Evolutionary conservation across 2,888 invertebrate species (phyloP).

Genomic region (Conchocele bisecta): DNA sequence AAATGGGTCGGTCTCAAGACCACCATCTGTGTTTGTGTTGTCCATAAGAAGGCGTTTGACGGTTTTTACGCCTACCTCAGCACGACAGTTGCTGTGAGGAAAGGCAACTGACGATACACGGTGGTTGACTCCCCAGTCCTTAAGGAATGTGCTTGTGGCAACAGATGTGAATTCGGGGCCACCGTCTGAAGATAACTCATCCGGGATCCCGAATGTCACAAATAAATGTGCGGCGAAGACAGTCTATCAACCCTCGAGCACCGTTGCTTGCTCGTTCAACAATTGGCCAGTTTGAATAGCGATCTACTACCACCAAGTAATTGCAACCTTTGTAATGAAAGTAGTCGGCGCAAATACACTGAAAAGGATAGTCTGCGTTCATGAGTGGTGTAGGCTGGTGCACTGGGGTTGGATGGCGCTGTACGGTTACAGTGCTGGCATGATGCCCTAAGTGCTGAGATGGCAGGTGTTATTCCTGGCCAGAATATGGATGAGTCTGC

Average conservation of each 20-base stretch:
- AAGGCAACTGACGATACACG: conserved; percentile 63
- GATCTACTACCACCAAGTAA: conserved; percentile 60
- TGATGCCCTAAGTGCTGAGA: conserved; percentile 14
- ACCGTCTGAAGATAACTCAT: conserved; percentile 61
- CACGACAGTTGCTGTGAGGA: no score
- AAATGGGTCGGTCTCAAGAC: conserved; percentile 57
- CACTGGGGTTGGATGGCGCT: conserved; percentile 60
- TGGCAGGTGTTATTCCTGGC: conserved; percentile 65
- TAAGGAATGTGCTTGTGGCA: conserved; percentile 52
- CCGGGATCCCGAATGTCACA: conserved; percentile 58
- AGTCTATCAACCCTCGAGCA: conserved; percentile 45
- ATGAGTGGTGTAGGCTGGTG: conserved; percentile 50
- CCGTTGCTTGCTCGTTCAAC: conserved; percentile 35
- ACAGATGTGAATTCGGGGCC: conserved; percentile 58
- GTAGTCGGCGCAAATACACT: conserved; percentile 29
- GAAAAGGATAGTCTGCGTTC: conserved; percentile 56
- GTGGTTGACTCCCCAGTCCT: conserved; percentile 64
- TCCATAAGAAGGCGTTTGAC: conserved; percentile 64
- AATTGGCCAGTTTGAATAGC: conserved; percentile 65
- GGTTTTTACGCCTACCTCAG: conserved; percentile 64
- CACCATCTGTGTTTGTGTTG: conserved; percentile 61
- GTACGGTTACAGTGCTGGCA: conserved; percentile 58
- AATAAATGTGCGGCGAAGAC: conserved; percentile 57
- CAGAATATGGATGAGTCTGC: conserved; percentile 66
- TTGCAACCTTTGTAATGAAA: conserved; percentile 49